phyloP scores from a whole-genome alignment of 1,140 invertebrate species.

The Drosophila ercepeae region DNA sequence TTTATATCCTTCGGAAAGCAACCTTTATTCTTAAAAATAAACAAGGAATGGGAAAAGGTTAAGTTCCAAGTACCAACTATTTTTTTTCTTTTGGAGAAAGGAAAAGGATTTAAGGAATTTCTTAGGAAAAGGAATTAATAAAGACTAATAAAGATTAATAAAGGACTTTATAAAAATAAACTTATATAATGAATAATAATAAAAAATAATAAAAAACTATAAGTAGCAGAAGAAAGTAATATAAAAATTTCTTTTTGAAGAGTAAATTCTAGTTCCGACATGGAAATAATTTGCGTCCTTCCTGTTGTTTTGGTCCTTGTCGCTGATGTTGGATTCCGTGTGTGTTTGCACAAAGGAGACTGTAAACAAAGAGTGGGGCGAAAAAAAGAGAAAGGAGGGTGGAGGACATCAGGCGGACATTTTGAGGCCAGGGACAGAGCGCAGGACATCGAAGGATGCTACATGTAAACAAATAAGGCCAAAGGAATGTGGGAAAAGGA shows the following conservation, averaged over 20 bases:
- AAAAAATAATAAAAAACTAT: too few relatives aligned
- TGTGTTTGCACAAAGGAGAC: conserved; percentile 64
- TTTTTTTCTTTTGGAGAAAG: too few relatives aligned
- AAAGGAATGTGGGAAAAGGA: neutral
- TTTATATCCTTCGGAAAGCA: too few relatives aligned
- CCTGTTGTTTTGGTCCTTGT: conserved; percentile 40
- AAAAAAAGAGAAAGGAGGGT: neutral
- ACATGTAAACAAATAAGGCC: conserved; percentile 45
- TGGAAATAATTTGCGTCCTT: conserved; percentile 1
- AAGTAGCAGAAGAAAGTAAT: too few relatives aligned
- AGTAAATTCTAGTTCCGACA: neutral
- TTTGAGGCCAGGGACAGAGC: conserved; percentile 74
- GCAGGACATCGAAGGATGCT: conserved; percentile 65
- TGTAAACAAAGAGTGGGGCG: conserved; percentile 6
- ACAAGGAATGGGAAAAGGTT: too few relatives aligned
- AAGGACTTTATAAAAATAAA: too few relatives aligned
- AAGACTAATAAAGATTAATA: too few relatives aligned
- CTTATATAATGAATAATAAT: too few relatives aligned
- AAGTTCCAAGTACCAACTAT: too few relatives aligned
- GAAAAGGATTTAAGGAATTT: too few relatives aligned
- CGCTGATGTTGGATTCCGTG: conserved; percentile 38
- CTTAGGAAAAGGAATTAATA: too few relatives aligned
- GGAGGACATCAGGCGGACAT: conserved; percentile 50
- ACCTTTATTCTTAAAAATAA: too few relatives aligned
- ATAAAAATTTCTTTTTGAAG: neutral